Evolutionary conservation across 2,888 invertebrate species (phyloP).

Genomic region (Phrixothrix hirtus): DNA sequence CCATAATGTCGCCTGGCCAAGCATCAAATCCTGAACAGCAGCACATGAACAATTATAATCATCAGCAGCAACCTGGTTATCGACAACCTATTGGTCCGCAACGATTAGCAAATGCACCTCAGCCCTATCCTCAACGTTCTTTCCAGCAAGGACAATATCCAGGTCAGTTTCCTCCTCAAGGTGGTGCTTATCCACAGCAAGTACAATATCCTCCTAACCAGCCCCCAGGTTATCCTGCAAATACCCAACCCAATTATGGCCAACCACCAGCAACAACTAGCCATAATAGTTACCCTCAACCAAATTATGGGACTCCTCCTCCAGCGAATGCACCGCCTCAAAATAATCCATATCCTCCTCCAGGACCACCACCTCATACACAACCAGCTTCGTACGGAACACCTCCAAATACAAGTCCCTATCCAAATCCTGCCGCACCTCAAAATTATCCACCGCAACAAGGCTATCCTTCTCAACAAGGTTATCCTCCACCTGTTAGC

Average conservation of each 20-base stretch:
- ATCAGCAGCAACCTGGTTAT: constrained; percentile 57
- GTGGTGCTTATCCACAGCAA: constrained; percentile 68
- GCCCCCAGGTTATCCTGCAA: constrained; percentile 68
- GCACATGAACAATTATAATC: constrained; percentile 55
- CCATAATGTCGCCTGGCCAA: constrained; percentile 53
- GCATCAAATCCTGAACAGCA: constrained; percentile 48
- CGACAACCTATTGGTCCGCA: constrained; percentile 60
- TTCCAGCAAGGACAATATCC: constrained; percentile 71
- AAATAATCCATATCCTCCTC: constrained; percentile 53
- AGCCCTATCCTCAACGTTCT: constrained; percentile 69
- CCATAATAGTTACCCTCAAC: constrained; percentile 62
- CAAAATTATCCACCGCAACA: constrained; percentile 56
- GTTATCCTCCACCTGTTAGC: constrained; percentile 62
- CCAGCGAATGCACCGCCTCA: constrained; percentile 45
- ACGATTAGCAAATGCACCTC: constrained; percentile 64
- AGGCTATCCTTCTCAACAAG: constrained; percentile 62
- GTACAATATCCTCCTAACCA: constrained; percentile 68
- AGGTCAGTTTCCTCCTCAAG: constrained; percentile 68
- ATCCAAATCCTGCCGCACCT: constrained; percentile 46
- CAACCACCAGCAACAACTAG: constrained; percentile 64
- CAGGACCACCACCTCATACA: constrained; percentile 48
- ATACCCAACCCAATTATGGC: constrained; percentile 63
- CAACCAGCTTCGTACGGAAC: constrained; percentile 48
- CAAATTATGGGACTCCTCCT: constrained; percentile 51
- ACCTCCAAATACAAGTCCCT: constrained; percentile 50